Base-by-base conservation (phyloP, 2,888 invertebrate genomes). In the Nymphalis polychloros region DNA sequence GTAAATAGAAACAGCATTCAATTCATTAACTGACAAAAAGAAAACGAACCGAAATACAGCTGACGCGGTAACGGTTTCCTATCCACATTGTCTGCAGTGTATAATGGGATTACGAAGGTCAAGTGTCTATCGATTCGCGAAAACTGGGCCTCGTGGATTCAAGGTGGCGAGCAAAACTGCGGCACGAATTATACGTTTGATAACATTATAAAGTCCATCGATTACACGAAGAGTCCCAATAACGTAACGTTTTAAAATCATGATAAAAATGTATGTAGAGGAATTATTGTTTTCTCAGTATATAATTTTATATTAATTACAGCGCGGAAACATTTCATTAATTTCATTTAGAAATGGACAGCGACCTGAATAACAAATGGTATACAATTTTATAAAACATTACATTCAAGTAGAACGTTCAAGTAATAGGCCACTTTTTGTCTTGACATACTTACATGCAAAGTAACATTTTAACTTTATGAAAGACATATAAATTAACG, bases 81-180 rank as follows among this genome's bases (percentile, higher is more conserved):
- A 69, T 64, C 68, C 67, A 69, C 71, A 71, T 72, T 69, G 74
- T 74, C 74, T 73, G 74, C 73, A 73, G 73, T 74, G 73, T 71
- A 73, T 73, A 73, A 74, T 74, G 74, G 74, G 74, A 71, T 70
- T 71, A 73, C 63, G 70, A 74, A 74, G 74, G 74, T 68, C 74
- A 66, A 74, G 71, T 67, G 71, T 71, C 70, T 73, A 74, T 74
- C 71, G 74, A 74, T 74, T 74, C 70, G 73, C 71, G 73, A 72
- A 73, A 73, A 74, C 72, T 69, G 64, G 68, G 64, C 73, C 68
- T 66, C 41, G 59, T 52, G 23, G 23, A 52, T 62, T 67, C 67
- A 70, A 72, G 70, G 71, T 70, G 67, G 60, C 61, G 67, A 52
- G 31, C 23, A 61, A 27, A 55, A 50, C 64, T 68, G 64, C 64